Evolutionary conservation across 2,797 vertebrate genomes (phyloP), one percentile per base, ranked within the genome.

Genomic region (Fistularia tabacaria): DNA sequence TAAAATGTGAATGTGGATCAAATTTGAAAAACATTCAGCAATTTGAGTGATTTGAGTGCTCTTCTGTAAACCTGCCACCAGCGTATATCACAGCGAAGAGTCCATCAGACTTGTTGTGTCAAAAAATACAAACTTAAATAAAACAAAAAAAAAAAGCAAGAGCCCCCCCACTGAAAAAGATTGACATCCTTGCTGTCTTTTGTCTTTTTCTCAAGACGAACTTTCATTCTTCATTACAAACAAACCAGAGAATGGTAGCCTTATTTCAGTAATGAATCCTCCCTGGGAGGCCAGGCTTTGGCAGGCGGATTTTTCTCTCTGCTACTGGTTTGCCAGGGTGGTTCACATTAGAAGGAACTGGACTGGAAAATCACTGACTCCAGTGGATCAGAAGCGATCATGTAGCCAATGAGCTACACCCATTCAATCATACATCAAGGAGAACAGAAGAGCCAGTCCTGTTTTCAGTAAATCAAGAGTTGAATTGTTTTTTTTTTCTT

Each of bases 291-390:
- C 49, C 54, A 9, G 41, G 71, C 68, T 41, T 38, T 51, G 40
- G 14, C 64, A 46, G 73, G 51, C 74, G 47, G 58, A 46, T 80
- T 66, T 73, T 65, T 76, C 25, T 25, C 63, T 78, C 71, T 46
- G 65, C 79, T 78, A 55, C 71, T 80, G 78, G 77, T 81, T 84
- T 80, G 73, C 71, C 76, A 68, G 73, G 52, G 62, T 73, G 76
- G 59, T 73, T 61, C 74, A 81, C 64, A 85, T 76, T 81, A 68
- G 71, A 65, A 71, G 76, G 77, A 88, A 85, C 64, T 85, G 82
- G 85, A 77, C 81, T 76, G 83, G 85, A 88, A 88, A 88, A 85
- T 86, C 80, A 71, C 54, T 77, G 77, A 84, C 51, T 77, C 67
- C 62, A 50, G 62, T 64, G 50, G 69, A 80, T 76, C 71, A 82